Evolutionary conservation across 2,888 invertebrate species (phyloP), one percentile per base, ranked within the genome.

Genomic region (Phorcus lineatus): DNA sequence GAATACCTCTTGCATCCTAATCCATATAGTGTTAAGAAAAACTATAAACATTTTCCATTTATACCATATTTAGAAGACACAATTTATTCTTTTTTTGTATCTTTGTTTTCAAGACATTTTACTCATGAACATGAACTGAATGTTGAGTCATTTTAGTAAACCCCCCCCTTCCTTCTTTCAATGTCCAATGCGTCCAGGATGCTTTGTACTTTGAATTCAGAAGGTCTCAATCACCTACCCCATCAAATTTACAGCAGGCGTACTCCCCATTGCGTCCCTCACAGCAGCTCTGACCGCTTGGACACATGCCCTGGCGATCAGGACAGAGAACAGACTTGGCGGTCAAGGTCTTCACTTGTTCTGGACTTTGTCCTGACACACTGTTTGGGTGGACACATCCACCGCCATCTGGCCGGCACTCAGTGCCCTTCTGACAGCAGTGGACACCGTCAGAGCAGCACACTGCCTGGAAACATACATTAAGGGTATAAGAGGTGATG

Each of bases 381-480:
- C 22, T 57, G 55, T n/a, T 4, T 7, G 16, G 11, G 55, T 77
- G 47, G 36, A 66, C 19, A 22, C 54, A 62, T 4, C 55, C 52
- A 0, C 17, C 24, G 47, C 78, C 77, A 13, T 75, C 76, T 3
- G 85, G 82, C 79, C 91, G 84, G 87, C 91, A 89, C 16, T 81
- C 84, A 66, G 67, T 55, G 86, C 79, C 7, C 16, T 22, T 4
- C 16, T 78, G 78, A 74, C 90, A 91, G 83, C 91, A 91, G 75
- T 91, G 90, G 3, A 85, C 22, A 13, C 84, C 77, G 80, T 91
- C 90, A 9, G 80, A 74, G 81, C 91, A 91, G 74, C 91, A 91
- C 9, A 86, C 84, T 53, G 88, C 90, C 86, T 86, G 52, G 17
- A 16, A 36, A 28, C 13, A 77, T 3, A 55, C 19, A 16, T n/a